Evolutionary conservation across 2,113 vertebrate genomes (phyloP).

Genomic region (Malurus elegans): DNA sequence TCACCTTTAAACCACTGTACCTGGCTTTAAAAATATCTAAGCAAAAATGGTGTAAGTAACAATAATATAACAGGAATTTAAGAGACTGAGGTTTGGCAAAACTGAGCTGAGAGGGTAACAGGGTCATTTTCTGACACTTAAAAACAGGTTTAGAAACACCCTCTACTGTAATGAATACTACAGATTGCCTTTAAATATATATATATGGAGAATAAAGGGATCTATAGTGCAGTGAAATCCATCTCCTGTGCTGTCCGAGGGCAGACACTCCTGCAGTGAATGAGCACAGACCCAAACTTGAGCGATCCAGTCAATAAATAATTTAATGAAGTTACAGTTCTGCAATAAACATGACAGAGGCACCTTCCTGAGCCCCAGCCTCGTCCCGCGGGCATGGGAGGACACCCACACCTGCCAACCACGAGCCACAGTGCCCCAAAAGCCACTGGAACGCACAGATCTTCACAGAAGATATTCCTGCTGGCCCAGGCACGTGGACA

Average conservation of each 20-base stretch:
- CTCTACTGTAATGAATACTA: neutral
- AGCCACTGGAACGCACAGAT: conserved; percentile 51
- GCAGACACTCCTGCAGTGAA: neutral
- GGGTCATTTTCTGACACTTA: neutral
- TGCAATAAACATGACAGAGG: conserved; percentile 10
- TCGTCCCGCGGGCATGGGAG: neutral
- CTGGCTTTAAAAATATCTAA: neutral
- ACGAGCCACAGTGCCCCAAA: conserved; percentile 17
- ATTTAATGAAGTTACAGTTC: conserved; percentile 75
- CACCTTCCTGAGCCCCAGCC: conserved; percentile 11
- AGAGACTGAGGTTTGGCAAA: neutral
- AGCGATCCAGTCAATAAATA: conserved; percentile 73
- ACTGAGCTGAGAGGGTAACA: neutral
- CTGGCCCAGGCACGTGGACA: conserved; percentile 26
- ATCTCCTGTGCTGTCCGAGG: neutral
- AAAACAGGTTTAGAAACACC: neutral
- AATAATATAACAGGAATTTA: neutral
- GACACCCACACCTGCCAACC: neutral
- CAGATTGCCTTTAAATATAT: neutral
- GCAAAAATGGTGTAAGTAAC: neutral
- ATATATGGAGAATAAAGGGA: neutral
- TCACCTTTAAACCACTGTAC: neutral
- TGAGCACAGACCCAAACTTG: conserved; percentile 8
- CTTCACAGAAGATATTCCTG: conserved; percentile 78
- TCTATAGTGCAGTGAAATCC: rapidly evolving